Conservation (phyloP, 1,140 invertebrate species). For the Drosophila watanabei region DNA sequence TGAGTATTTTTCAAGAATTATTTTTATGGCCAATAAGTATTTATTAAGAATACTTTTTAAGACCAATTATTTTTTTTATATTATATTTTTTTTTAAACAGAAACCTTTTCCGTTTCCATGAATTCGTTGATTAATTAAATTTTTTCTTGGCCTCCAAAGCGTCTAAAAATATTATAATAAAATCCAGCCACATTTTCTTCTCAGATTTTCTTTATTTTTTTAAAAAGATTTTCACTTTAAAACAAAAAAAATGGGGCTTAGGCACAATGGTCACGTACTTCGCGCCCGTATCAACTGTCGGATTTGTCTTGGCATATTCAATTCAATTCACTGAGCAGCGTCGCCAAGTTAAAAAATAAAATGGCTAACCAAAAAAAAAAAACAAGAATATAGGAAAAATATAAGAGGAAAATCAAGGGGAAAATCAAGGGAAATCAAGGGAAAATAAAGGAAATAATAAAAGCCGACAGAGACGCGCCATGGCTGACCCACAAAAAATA, state of each 20-base stretch:
- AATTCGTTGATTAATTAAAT: neutral
- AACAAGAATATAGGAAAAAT: neutral
- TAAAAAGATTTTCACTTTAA: neutral
- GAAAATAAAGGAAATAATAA: neutral
- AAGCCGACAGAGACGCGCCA: neutral
- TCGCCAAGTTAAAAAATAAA: neutral
- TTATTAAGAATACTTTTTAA: too few relatives aligned
- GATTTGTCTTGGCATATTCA: slow-evolving; percentile 39
- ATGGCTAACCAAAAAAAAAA: neutral
- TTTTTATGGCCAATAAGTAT: too few relatives aligned
- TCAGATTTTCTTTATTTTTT: neutral
- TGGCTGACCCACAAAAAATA: neutral
- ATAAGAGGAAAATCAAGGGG: too few relatives aligned
- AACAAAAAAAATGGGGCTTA: neutral
- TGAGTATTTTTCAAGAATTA: neutral
- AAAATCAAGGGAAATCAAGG: neutral
- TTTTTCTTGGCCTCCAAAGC: neutral
- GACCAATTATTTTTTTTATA: too few relatives aligned
- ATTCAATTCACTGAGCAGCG: slow-evolving; percentile 39
- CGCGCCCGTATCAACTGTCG: slow-evolving; percentile 32
- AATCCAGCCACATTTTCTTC: neutral
- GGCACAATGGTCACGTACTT: slow-evolving; percentile 24
- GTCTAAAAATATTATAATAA: neutral
- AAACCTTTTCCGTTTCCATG: neutral
- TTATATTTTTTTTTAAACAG: too few relatives aligned